Evolutionary conservation across 1,140 invertebrate species (phyloP).

Genomic region (Lepidurus apus): DNA sequence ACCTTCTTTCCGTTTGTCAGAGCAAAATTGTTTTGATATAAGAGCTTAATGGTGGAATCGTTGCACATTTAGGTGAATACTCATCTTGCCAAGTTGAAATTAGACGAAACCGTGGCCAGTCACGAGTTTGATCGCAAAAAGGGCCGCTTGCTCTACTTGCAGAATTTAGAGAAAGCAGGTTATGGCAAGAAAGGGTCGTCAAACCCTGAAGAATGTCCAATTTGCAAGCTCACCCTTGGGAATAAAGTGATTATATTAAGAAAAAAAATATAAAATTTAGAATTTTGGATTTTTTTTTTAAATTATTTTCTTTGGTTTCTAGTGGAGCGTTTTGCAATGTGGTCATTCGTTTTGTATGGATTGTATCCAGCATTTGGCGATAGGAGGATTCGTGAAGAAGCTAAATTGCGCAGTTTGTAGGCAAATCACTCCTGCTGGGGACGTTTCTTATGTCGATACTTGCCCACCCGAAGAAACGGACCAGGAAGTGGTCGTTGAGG

Average conservation of each 20-base stretch:
- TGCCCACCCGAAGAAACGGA: background rate
- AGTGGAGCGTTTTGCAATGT: constrained; percentile 63
- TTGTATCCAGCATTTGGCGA: constrained; percentile 48
- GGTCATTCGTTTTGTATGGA: constrained; percentile 62
- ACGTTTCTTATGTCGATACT: constrained; percentile 58
- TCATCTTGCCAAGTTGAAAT: constrained; percentile 40
- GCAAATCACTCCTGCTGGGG: constrained; percentile 48
- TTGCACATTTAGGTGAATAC: constrained; percentile 37
- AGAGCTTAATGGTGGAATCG: background rate
- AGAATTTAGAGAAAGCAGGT: constrained; percentile 50
- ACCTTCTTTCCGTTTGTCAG: too few species aligned
- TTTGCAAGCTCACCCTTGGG: constrained; percentile 56
- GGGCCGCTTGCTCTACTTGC: constrained; percentile 52
- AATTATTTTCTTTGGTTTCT: constrained; percentile 5
- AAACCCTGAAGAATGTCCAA: constrained; percentile 62
- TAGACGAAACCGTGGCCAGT: constrained; percentile 40
- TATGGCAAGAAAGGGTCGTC: constrained; percentile 41
- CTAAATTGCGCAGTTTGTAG: constrained; percentile 61
- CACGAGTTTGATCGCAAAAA: constrained; percentile 47
- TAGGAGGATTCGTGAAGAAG: constrained; percentile 30
- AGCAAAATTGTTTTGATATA: background rate
- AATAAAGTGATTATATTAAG: constrained; percentile 42
- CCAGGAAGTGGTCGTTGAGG: constrained; percentile 43
- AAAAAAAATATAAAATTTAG: background rate
- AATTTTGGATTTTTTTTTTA: background rate